Conservation (phyloP, 2,797 vertebrate genomes). For the Australoheros facetus region DNA sequence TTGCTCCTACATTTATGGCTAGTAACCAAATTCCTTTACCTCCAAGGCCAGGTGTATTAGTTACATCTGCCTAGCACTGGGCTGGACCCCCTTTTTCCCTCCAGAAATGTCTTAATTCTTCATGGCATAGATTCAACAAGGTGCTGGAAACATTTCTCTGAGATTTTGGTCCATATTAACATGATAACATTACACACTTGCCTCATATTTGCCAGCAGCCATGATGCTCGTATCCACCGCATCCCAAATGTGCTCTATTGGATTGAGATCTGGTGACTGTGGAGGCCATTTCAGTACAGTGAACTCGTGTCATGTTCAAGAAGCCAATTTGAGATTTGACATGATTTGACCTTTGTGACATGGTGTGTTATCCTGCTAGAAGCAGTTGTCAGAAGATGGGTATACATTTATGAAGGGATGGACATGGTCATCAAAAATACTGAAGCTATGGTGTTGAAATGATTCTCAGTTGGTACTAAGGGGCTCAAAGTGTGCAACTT, state of each 20-base stretch:
- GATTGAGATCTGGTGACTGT: not conserved
- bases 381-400: not conserved
- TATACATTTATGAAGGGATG: not conserved
- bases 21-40: too few species aligned
- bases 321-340: not conserved
- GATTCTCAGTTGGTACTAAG: too few species aligned
- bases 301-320: not conserved
- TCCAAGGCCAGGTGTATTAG: too few species aligned
- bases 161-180: not conserved
- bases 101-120: too few species aligned
- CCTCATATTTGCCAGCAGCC: not conserved
- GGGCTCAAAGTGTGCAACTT: too few species aligned
- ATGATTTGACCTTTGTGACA: not conserved
- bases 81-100: too few species aligned
- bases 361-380: not conserved
- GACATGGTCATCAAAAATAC: not conserved
- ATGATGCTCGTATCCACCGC: not conserved
- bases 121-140: too few species aligned
- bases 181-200: not conserved
- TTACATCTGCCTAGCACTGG: too few species aligned
- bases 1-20: too few species aligned
- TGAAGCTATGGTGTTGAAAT: not conserved
- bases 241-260: not conserved
- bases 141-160: not conserved
- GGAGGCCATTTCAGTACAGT: not conserved